Conservation (phyloP, 2,797 vertebrate genomes). For the Cebuella pygmaea region DNA sequence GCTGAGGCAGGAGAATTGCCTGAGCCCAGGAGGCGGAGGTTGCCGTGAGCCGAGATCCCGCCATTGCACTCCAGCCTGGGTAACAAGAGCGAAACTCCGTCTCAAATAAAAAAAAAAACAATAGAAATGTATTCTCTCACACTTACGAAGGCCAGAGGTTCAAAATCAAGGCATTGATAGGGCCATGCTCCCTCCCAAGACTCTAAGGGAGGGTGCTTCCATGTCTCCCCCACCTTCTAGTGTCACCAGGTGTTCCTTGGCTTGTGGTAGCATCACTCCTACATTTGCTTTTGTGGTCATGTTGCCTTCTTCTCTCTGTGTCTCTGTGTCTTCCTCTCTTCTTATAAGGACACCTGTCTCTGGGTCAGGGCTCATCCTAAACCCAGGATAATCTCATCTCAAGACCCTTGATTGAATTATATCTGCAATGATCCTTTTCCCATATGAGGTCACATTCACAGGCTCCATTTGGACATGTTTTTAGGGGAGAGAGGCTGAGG, state of each 20-base stretch:
- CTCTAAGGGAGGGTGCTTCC: not conserved
- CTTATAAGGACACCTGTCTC: not conserved
- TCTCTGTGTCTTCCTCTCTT: not conserved
- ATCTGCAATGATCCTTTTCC: not conserved
- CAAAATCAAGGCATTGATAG: not conserved
- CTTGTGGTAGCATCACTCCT: not conserved
- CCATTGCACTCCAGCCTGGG: too few species aligned
- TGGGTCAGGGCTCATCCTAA: not conserved
- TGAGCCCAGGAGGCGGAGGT: too few species aligned
- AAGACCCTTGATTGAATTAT: not conserved
- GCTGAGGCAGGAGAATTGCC: too few species aligned
- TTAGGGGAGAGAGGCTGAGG: accelerated
- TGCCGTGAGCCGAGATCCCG: too few species aligned
- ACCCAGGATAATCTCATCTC: not conserved
- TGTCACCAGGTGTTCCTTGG: accelerated
- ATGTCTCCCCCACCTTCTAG: not conserved
- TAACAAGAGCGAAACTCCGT: too few species aligned
- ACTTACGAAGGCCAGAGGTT: not conserved
- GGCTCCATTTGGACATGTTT: not conserved
- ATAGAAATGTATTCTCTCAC: not conserved
- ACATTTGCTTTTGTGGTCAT: not conserved
- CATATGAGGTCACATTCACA: not conserved
- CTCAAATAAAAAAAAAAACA: not conserved
- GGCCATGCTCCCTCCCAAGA: not conserved
- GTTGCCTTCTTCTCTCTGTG: not conserved